phyloP scores from a whole-genome alignment of 2,888 invertebrate species.

The Salpingus planirostris region DNA sequence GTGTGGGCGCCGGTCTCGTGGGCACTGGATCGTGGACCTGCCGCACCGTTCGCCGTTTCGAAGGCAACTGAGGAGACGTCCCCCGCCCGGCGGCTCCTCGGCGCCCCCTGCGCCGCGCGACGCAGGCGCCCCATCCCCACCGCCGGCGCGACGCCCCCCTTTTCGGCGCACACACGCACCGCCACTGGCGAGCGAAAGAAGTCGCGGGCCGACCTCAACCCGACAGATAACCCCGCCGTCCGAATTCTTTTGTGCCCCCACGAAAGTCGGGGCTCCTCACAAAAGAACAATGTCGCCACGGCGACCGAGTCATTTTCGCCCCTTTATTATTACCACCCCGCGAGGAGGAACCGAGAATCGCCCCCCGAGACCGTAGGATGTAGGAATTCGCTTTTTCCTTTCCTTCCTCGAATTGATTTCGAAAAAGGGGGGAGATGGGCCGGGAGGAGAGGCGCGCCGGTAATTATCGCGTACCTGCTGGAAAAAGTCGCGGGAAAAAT shows the following conservation, averaged over 20 bases:
- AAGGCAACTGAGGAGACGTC: conserved; percentile 31
- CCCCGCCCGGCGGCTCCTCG: conserved; percentile 31
- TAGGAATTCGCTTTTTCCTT: too few relatives aligned
- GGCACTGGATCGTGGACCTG: too few relatives aligned
- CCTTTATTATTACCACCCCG: too few relatives aligned
- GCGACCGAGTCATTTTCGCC: neutral
- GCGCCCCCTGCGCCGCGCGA: conserved; percentile 28
- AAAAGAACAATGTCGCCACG: neutral
- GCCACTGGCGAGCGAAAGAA: conserved; percentile 35
- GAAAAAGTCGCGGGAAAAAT: too few relatives aligned
- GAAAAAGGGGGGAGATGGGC: too few relatives aligned
- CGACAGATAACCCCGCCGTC: conserved; percentile 31
- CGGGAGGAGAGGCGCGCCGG: too few relatives aligned
- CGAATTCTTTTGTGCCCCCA: conserved; percentile 5
- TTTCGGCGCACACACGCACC: conserved; percentile 29
- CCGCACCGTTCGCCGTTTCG: conserved; percentile 12
- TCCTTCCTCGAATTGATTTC: too few relatives aligned
- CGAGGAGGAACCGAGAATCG: too few relatives aligned
- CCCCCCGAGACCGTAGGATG: too few relatives aligned
- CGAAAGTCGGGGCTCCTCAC: too few relatives aligned
- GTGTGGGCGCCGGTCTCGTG: conserved; percentile 2
- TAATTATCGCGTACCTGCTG: too few relatives aligned
- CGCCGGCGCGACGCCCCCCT: conserved; percentile 26
- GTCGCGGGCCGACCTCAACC: conserved; percentile 35
- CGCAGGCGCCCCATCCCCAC: conserved; percentile 34